phyloP scores from a whole-genome alignment of 2,113 vertebrate genomes.

The Heterocephalus glaber region DNA sequence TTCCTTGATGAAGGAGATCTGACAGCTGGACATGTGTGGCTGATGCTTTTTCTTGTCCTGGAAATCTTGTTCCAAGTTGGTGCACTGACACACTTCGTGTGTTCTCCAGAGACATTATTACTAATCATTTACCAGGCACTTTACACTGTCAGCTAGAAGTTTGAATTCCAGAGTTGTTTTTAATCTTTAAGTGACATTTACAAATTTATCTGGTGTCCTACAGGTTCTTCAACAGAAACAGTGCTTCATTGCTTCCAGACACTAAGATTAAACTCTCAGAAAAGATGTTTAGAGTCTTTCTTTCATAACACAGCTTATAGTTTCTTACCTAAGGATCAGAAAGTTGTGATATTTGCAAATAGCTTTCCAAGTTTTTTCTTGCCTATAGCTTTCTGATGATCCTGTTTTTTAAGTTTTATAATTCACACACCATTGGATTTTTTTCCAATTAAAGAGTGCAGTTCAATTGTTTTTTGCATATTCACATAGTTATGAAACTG shows the following conservation, averaged over 20 bases:
- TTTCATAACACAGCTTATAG: not conserved
- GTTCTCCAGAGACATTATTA: not conserved
- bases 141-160: not conserved
- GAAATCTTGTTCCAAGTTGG: not conserved
- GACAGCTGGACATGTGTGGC: not conserved
- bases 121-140: not conserved
- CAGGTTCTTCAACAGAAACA: not conserved
- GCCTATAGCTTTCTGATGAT: not conserved
- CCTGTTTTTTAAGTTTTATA: not conserved
- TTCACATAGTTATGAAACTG: not conserved
- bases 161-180: slow-evolving; percentile 25
- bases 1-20: not conserved
- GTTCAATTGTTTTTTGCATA: not conserved
- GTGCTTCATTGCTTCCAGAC: not conserved
- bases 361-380: not conserved
- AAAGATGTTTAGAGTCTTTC: not conserved
- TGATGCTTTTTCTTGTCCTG: not conserved
- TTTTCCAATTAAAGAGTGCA: not conserved
- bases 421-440: not conserved
- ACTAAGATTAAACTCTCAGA: not conserved
- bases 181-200: not conserved
- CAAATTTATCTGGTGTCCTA: not conserved
- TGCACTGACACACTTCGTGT: not conserved
- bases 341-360: not conserved
- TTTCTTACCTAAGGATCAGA: not conserved